These are phyloP conservation scores for Passerina amoena DNA, from an alignment of 2,113 vertebrate species.

Conservation along the genomic window DNA sequence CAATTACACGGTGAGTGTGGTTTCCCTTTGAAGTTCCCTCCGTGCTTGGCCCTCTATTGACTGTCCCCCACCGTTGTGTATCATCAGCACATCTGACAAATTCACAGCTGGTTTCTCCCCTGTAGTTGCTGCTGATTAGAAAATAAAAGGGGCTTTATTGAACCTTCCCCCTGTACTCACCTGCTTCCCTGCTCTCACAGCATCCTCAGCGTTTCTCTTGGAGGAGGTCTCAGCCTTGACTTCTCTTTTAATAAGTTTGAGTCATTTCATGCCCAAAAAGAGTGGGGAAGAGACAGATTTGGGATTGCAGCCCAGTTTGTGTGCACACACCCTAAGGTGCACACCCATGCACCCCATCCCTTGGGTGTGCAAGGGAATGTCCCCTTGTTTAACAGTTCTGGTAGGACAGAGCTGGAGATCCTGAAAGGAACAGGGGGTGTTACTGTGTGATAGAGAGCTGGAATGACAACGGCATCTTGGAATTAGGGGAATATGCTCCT, in stretches of 20 bases:
- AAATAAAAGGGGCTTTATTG: neutral
- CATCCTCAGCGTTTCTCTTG: fast-evolving
- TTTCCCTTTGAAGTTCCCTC: slow-evolving; percentile 20
- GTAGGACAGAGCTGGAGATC: neutral
- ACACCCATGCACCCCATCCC: neutral
- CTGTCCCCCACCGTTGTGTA: neutral
- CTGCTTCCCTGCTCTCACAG: neutral
- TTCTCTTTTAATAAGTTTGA: neutral
- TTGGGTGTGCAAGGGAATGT: neutral
- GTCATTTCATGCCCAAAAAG: neutral
- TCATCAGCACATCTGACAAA: neutral
- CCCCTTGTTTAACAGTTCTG: neutral
- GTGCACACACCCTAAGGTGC: no score
- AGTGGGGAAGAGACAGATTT: neutral
- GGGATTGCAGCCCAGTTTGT: neutral
- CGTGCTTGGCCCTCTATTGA: neutral
- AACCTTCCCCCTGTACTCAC: neutral
- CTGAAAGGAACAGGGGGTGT: neutral
- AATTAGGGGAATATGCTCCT: neutral
- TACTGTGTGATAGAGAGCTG: neutral
- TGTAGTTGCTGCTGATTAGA: neutral
- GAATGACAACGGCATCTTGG: neutral
- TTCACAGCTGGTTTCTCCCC: slow-evolving; percentile 3
- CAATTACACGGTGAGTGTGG: fast-evolving
- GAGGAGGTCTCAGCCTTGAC: neutral